A percentile compares a stretch with the other conserved stretches of the same genome.
These are phyloP conservation scores for Meloidogyne exigua DNA, from an alignment of 1,140 invertebrate genomes.

Conservation along the genomic window DNA sequence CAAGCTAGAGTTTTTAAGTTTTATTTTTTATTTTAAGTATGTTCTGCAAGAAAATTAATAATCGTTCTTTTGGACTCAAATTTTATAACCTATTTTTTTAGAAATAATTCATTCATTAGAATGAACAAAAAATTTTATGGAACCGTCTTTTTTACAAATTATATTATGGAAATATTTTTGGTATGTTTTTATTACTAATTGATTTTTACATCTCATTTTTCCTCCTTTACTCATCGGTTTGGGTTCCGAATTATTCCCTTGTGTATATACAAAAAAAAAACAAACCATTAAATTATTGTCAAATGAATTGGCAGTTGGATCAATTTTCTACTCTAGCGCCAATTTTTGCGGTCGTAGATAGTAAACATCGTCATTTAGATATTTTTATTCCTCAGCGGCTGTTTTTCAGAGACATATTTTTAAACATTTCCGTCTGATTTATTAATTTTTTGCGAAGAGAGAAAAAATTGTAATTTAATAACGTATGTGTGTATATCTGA, in stretches of 20 bases:
- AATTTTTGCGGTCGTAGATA: background rate
- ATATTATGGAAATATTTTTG: background rate
- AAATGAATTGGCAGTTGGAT: background rate
- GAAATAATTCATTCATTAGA: too few relatives aligned
- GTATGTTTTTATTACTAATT: background rate
- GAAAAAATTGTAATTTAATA: background rate
- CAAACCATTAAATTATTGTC: background rate
- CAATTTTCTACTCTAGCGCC: background rate
- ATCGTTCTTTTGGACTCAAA: too few relatives aligned
- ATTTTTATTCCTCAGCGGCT: background rate
- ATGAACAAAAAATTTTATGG: too few relatives aligned
- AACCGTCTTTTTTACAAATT: too few relatives aligned
- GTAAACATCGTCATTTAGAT: background rate
- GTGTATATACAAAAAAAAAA: background rate
- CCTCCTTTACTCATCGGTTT: background rate
- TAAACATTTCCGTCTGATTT: background rate
- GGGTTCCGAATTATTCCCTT: background rate
- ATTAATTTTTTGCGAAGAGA: background rate
- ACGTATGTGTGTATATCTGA: background rate
- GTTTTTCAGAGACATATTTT: background rate
- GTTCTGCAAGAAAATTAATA: too few relatives aligned
- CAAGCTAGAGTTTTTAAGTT: too few relatives aligned
- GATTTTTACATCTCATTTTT: background rate
- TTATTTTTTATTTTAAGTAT: too few relatives aligned
- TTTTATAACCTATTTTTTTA: too few relatives aligned